Evolutionary conservation across 2,888 invertebrate species (phyloP).

Genomic region (Bugulina stolonifera): DNA sequence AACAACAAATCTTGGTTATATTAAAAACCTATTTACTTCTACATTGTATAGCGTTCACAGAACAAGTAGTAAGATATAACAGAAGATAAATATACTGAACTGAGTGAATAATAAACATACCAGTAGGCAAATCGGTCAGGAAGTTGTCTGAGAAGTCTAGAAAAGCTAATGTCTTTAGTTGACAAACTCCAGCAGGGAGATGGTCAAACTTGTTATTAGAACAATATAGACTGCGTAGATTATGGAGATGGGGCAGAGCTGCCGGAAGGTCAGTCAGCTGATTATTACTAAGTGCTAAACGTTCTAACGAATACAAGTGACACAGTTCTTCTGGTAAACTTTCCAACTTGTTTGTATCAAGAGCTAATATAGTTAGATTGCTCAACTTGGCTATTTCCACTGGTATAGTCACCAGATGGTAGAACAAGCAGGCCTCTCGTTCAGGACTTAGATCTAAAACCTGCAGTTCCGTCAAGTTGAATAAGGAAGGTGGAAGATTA

Average conservation of each 20-base stretch:
- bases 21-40: too few relatives aligned
- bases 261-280: constrained; percentile 38
- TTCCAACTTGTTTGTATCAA: constrained; percentile 49
- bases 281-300: constrained; percentile 51
- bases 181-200: constrained; percentile 45
- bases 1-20: too few relatives aligned
- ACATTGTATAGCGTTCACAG: too few relatives aligned
- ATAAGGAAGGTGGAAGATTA: constrained; percentile 41
- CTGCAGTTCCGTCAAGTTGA: constrained; percentile 47
- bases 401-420: constrained; percentile 43
- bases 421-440: constrained; percentile 48
- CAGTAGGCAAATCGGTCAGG: constrained; percentile 38
- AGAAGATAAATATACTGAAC: too few relatives aligned
- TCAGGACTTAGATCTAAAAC: constrained; percentile 52
- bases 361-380: constrained; percentile 44
- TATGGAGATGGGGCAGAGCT: constrained; percentile 39
- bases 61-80: too few relatives aligned
- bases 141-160: constrained; percentile 53
- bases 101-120: too few relatives aligned
- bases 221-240: constrained; percentile 45
- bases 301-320: constrained; percentile 42
- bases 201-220: constrained; percentile 52
- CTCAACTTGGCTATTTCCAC: constrained; percentile 41
- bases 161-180: constrained; percentile 42
- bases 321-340: constrained; percentile 44